phyloP scores from a whole-genome alignment of 2,888 invertebrate genomes.

The Caenorhabditis sp. region DNA sequence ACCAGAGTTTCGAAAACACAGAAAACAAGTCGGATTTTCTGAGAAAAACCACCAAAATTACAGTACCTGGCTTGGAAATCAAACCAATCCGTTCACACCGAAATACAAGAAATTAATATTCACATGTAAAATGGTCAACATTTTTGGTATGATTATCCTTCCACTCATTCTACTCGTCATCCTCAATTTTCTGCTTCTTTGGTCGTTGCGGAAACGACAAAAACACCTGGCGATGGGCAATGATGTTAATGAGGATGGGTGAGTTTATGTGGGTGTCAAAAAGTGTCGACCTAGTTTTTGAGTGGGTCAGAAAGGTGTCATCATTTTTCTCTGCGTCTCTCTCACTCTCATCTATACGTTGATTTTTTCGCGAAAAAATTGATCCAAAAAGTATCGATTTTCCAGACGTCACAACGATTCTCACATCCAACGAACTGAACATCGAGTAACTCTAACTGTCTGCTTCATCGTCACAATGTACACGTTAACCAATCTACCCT shows the following conservation, averaged over 20 bases:
- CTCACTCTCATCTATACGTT: too few species aligned
- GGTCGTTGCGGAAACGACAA: conserved; percentile 57
- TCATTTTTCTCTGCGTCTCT: too few species aligned
- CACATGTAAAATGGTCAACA: conserved; percentile 36
- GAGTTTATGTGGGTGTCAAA: too few species aligned
- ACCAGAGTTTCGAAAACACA: too few species aligned
- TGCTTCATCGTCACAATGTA: conserved; percentile 69
- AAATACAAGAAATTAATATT: conserved; percentile 49
- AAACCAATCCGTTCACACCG: conserved; percentile 60
- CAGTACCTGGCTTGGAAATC: conserved; percentile 63
- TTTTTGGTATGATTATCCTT: conserved; percentile 62
- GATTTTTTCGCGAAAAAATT: not conserved
- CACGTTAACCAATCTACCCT: conserved; percentile 68
- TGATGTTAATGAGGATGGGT: conserved; percentile 34
- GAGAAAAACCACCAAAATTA: too few species aligned
- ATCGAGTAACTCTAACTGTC: conserved; percentile 68
- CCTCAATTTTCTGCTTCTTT: conserved; percentile 63
- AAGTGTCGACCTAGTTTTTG: too few species aligned
- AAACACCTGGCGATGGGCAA: conserved; percentile 38
- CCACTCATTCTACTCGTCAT: conserved; percentile 65
- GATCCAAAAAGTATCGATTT: not conserved
- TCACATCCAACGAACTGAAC: conserved; percentile 64
- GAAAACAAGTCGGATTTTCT: too few species aligned
- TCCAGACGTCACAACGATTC: conserved; percentile 41
- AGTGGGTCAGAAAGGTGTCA: too few species aligned